phyloP scores from a whole-genome alignment of 2,797 vertebrate species.

The Betta splendens region DNA sequence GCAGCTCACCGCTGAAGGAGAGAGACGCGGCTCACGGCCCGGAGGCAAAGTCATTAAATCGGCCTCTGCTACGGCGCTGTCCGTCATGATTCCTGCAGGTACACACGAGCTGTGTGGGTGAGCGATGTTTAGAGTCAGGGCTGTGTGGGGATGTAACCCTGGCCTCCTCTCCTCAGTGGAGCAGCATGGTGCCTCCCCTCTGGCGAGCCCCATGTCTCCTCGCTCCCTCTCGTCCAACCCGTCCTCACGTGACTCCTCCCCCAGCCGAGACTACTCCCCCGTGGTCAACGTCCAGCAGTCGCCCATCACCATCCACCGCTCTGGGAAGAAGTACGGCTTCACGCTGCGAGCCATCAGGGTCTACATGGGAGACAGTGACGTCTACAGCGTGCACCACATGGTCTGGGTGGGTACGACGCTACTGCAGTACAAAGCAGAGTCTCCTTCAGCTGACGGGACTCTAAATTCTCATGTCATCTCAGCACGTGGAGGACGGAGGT shows the following conservation, averaged over 20 bases:
- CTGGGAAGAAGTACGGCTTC: constrained; percentile 92
- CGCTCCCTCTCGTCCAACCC: constrained; percentile 90
- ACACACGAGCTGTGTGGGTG: not conserved
- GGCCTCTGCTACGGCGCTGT: constrained; percentile 89
- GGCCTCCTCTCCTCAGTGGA: constrained; percentile 80
- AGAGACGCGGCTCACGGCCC: constrained; percentile 79
- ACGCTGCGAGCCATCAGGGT: constrained; percentile 91
- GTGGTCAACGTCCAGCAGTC: constrained; percentile 85
- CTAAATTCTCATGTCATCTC: constrained; percentile 41
- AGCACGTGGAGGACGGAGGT: constrained; percentile 93
- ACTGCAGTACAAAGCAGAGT: too few relatives aligned
- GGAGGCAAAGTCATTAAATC: constrained; percentile 93
- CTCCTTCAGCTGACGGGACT: too few relatives aligned
- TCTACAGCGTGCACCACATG: constrained; percentile 94
- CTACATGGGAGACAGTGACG: constrained; percentile 92
- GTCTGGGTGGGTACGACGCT: constrained; percentile 87
- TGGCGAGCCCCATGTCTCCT: constrained; percentile 93
- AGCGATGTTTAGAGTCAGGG: not conserved
- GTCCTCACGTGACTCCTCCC: constrained; percentile 91
- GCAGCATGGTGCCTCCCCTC: constrained; percentile 86
- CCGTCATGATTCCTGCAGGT: constrained; percentile 93
- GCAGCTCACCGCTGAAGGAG: constrained; percentile 83
- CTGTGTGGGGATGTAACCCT: not conserved
- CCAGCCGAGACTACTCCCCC: constrained; percentile 89
- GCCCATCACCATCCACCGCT: constrained; percentile 91